Evolutionary conservation across 2,888 invertebrate genomes (phyloP).

Genomic region (Trichopria drosophilae): DNA sequence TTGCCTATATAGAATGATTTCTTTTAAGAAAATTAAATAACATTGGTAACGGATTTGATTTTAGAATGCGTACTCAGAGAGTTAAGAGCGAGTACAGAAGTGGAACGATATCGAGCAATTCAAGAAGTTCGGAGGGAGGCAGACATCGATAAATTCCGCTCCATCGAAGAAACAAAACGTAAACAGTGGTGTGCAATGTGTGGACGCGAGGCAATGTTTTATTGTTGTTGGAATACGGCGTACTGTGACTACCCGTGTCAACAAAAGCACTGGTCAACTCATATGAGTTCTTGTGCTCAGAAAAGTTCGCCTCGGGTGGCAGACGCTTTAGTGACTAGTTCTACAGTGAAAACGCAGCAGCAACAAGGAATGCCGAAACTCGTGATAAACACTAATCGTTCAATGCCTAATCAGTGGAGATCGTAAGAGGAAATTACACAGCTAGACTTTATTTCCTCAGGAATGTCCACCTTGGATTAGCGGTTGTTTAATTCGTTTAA

Average conservation of each 20-base stretch:
- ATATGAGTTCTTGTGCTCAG: conserved; percentile 68
- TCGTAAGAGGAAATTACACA: conserved; percentile 34
- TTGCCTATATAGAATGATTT: too few species aligned
- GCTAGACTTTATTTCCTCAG: too few species aligned
- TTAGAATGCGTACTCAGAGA: conserved; percentile 71
- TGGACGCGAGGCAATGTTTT: conserved; percentile 84
- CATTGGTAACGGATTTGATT: too few species aligned
- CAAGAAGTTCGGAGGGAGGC: conserved; percentile 69
- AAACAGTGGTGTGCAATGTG: conserved; percentile 94
- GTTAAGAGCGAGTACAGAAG: conserved; percentile 70
- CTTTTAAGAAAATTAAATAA: not conserved
- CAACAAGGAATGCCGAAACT: conserved; percentile 48
- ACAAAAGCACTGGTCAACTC: conserved; percentile 81
- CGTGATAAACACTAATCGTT: conserved; percentile 37
- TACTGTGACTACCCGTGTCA: conserved; percentile 92
- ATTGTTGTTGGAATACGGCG: conserved; percentile 96
- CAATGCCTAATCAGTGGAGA: conserved; percentile 31
- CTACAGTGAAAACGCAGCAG: conserved; percentile 19
- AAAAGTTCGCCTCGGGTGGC: conserved; percentile 33
- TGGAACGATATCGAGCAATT: conserved; percentile 69
- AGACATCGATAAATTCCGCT: conserved; percentile 71
- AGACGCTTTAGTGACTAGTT: conserved; percentile 9
- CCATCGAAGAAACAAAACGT: conserved; percentile 79
- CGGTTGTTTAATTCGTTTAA: too few species aligned
- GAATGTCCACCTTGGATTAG: too few species aligned